phyloP scores from a whole-genome alignment of 2,888 invertebrate genomes.

The Sepioteuthis lessoniana region DNA sequence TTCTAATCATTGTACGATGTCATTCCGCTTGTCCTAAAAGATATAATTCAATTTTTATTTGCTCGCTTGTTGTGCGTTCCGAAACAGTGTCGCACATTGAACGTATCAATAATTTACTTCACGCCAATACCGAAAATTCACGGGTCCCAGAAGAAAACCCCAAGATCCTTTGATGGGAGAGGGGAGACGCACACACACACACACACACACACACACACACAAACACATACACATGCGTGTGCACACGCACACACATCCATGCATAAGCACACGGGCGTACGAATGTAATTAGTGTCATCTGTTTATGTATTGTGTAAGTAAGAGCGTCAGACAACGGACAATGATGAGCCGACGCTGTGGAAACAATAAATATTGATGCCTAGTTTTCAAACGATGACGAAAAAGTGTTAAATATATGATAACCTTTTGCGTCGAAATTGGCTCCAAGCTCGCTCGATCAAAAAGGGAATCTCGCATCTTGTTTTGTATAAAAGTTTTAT shows the following conservation, averaged over 20 bases:
- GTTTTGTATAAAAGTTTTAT: neutral
- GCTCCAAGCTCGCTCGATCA: neutral
- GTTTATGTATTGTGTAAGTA: neutral
- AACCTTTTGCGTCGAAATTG: neutral
- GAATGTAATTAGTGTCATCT: neutral
- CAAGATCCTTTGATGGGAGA: neutral
- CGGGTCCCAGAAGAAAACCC: neutral
- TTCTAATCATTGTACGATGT: neutral
- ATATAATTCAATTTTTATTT: slow-evolving; percentile 19
- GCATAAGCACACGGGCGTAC: neutral
- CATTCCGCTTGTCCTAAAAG: neutral
- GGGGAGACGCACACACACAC: no score
- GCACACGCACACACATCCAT: no score
- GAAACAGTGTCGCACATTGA: neutral
- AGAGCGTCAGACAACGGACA: neutral
- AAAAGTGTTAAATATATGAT: neutral
- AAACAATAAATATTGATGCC: neutral
- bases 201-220: no score
- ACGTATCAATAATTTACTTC: neutral
- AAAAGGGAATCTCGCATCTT: neutral
- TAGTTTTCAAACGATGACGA: neutral
- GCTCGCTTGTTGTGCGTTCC: neutral
- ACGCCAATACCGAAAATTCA: neutral
- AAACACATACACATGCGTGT: no score
- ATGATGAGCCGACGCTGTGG: neutral